phyloP scores from a whole-genome alignment of 2,113 vertebrate genomes.

The Chloropsis hardwickii region DNA sequence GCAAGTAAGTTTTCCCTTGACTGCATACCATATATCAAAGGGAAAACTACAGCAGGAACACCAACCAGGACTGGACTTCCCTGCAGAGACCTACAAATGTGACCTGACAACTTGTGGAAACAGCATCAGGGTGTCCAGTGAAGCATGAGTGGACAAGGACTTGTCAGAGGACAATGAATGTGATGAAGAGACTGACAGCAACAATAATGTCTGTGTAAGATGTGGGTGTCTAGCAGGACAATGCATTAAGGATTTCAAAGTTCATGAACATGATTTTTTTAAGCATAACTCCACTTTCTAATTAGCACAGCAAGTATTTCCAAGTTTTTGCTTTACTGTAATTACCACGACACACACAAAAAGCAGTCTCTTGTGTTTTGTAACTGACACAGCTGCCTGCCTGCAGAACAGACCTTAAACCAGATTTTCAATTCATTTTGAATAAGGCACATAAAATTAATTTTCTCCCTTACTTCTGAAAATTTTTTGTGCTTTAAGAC shows the following conservation, averaged over 20 bases:
- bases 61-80: not conserved
- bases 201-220: not conserved
- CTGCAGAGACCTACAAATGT: not conserved
- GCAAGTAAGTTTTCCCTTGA: not conserved
- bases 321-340: not conserved
- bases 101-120: conserved; percentile 34
- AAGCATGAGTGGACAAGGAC: conserved; percentile 4
- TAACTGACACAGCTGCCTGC: not conserved
- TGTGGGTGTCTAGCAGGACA: not conserved
- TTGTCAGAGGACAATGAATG: not conserved
- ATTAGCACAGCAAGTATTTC: not conserved
- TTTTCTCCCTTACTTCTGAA: not conserved
- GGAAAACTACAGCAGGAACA: not conserved
- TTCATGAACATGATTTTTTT: accelerated
- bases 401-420: not conserved
- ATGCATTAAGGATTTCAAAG: not conserved
- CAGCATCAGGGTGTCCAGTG: not conserved
- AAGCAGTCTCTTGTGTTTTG: not conserved
- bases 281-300: not conserved
- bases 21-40: not conserved
- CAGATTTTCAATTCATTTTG: not conserved
- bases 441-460: not conserved
- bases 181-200: conserved; percentile 2
- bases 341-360: not conserved
- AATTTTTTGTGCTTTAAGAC: not conserved